Base-by-base conservation (phyloP, 2,888 invertebrate genomes). In the Synergus gifuensis region DNA sequence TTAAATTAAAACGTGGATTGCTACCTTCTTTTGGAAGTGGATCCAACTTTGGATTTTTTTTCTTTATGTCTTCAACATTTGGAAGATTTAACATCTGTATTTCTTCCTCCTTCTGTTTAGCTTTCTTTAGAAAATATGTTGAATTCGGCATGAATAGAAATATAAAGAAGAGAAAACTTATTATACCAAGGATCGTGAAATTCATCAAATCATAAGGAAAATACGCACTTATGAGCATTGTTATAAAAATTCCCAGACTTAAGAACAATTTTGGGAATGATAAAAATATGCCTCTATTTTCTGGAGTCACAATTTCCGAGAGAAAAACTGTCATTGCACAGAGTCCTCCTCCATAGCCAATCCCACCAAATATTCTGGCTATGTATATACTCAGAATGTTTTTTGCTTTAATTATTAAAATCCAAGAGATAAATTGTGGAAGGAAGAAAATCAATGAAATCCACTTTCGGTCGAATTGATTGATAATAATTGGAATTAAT, bases 91-190 rank as follows among this genome's bases (percentile, higher is more conserved):
- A 93, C 76, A 96, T 89, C 28, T 28, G 0, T 95, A 95, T 95
- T 22, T 93, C 93, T 79, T 93, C 91, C 49, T 94, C 93, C 11
- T 92, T 91, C 42, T n/a, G 28, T 1, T 93, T 92, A 12, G 93
- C 93, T 76, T 94, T 93, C 40, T 94, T 92, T 87, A 93, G 93
- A 87, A 93, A 94, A 85, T 95, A 94, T 0, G 96, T 96, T 1
- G 95, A 94, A 89, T 96, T 96, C 0, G 95, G 95, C 93, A 95
- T 94, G 60, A 94, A 93, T 73, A 93, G 92, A 88, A 95, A 94
- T 0, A 94, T 93, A 1, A 94, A 89, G 14, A 95, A 92, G 86
- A 94, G 94, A 1, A 94, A 85, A 49, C 94, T 91, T 0, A 95
- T 94, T 78, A 94, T 92, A 0, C 93, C 90, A 64, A 94, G 92